Base-by-base conservation (phyloP, 2,888 invertebrate genomes). In the Drosophila pseudotalamancana region DNA sequence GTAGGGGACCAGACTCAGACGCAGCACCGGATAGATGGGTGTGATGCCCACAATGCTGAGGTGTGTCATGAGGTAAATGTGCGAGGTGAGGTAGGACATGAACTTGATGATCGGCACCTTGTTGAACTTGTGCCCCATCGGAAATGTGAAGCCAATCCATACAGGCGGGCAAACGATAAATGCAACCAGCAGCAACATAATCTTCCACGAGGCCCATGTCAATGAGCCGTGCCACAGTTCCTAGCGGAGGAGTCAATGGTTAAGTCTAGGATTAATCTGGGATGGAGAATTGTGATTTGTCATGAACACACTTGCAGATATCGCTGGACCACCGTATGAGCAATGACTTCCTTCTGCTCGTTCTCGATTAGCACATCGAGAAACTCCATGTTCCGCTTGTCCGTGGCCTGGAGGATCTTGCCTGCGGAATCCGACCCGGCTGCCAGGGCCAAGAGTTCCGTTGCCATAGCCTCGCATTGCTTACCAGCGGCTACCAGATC, bases 21-120 rank as follows among this genome's bases (percentile, higher is more conserved):
- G 93, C 80, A 96, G 95, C 80, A 96, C 96, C 48, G 96, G 95
- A 92, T 96, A 96, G 69, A 97, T 95, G 49, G 97, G 97, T 66
- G 96, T 96, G 72, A 97, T 97, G 37, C 96, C 97, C 62, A 97
- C 97, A 83, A 99, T 93, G 79, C 97, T 94, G 82, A 99, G 94
- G 87, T 99, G 95, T 73, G 97, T 92, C 95, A 99, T 98, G 79
- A 99, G 95, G 92, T 99, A 99, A 87, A 99, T 95, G 92, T 99
- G 99, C 6, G 99, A 99, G 19, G 99, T 99, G 86, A 99, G 94
- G 92, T 99, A 99, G 39, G 99, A 98, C 97, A 99, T 99, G 92
- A 99, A 99, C 92, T 99, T 99, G 89, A 99, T 98, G 89, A 99
- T 99, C 60, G 99, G 99, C 88, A 99, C 97, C 93, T 98, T 97